Conservation (phyloP, 2,888 invertebrate species). For the Cerastoderma edule region DNA sequence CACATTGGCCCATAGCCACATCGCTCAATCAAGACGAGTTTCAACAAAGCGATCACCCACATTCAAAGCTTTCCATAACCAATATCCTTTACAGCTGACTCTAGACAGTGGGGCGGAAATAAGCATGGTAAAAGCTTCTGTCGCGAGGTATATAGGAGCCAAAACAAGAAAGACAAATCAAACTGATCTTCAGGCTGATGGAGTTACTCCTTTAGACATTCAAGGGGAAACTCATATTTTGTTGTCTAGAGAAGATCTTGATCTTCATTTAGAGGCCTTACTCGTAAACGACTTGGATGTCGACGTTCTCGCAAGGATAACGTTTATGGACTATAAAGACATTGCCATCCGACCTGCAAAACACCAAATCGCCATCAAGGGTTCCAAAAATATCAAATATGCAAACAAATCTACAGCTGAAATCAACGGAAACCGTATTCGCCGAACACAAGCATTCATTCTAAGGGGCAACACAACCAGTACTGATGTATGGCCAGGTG, state of each 20-base stretch:
- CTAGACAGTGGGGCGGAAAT: constrained; percentile 24
- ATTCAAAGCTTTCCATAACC: neutral
- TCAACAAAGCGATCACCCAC: neutral
- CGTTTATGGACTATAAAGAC: constrained; percentile 63
- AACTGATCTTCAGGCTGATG: constrained; percentile 42
- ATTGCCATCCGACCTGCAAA: constrained; percentile 55
- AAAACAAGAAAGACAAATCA: constrained; percentile 27
- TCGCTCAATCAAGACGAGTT: constrained; percentile 7
- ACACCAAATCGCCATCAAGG: constrained; percentile 6
- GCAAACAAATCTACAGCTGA: neutral
- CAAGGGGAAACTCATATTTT: constrained; percentile 21
- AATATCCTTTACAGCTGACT: neutral
- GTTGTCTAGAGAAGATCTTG: constrained; percentile 1
- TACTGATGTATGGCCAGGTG: constrained; percentile 48
- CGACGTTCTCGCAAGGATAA: constrained; percentile 57
- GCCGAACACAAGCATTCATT: constrained; percentile 27
- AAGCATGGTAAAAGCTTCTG: constrained; percentile 20
- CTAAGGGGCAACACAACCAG: neutral
- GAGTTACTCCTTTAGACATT: constrained; percentile 18
- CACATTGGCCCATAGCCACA: neutral
- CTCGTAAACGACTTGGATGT: constrained; percentile 38
- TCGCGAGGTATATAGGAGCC: constrained; percentile 19
- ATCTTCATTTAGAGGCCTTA: constrained; percentile 20
- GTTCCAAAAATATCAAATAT: constrained; percentile 12
- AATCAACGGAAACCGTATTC: constrained; percentile 2